Evolutionary conservation across 2,888 invertebrate genomes (phyloP), one percentile per base, ranked within the genome.

Genomic region (Aricia artaxerxes): DNA sequence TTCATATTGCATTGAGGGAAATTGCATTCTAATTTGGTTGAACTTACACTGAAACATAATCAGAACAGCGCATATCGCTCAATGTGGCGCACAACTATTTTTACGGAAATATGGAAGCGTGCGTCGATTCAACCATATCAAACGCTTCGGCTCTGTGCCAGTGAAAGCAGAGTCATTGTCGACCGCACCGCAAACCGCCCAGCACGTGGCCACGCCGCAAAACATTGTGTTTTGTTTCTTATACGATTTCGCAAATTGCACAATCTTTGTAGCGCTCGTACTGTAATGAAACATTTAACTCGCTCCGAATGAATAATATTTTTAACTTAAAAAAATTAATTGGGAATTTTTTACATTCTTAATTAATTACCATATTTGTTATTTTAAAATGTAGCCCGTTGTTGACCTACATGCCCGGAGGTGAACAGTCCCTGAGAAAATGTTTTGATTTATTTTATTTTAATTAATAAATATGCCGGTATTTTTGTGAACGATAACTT

Each of bases 211-310:
- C 69, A 69, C 69, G 31, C 16, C 13, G 16, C 69, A 87, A 88
- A 89, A 88, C 87, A 87, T 86, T 87, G 86, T 57, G 1, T 57
- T 89, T 89, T 89, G 89, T 89, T 88, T 87, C 87, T 87, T 86
- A 83, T 83, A 85, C 85, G 86, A 86, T 86, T 89, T 87, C 83
- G 82, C 85, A 85, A 87, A 87, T 87, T 85, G 84, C 85, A 85
- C 85, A 85, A 83, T 81, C 81, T 84, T 85, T 84, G 83, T 83
- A 82, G 40, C 64, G 38, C 53, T 16, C 61, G 38, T 11, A 24
- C 11, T 38, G 75, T 75, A 78, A 78, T 78, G 75, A 38, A 61
- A 40, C 60, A 73, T 72, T 35, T 35, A 73, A 78, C n/a, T 44
- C 53, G 79, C n/a, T 11, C n/a, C n/a, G 38, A 16, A 69, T 69